Percentiles rank a stretch among this genome's conserved stretches.
Conservation (phyloP, 2,797 vertebrate genomes). For the Phataginus tricuspis region DNA sequence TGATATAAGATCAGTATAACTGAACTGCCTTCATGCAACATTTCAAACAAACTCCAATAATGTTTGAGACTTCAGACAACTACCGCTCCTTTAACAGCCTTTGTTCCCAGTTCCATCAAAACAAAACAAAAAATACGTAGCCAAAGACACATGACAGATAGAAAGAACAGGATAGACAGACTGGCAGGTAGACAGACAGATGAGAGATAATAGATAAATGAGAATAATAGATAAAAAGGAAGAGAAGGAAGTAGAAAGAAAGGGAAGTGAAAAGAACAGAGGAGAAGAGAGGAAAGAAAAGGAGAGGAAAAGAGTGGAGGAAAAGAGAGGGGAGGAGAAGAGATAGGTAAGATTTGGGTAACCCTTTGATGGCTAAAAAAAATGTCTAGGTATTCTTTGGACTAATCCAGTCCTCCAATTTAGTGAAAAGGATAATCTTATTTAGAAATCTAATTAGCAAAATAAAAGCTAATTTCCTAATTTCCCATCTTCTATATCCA, state of each 20-base stretch:
- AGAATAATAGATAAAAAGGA: neutral
- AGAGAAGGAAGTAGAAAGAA: neutral
- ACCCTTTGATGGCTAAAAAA: neutral
- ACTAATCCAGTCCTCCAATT: neutral
- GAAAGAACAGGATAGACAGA: neutral
- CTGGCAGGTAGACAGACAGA: neutral
- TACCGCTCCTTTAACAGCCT: neutral
- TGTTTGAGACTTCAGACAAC: neutral
- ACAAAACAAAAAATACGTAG: neutral
- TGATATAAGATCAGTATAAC: neutral
- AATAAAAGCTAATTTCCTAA: conserved; percentile 51
- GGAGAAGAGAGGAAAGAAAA: neutral
- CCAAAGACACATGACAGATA: neutral
- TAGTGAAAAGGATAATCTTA: conserved; percentile 37
- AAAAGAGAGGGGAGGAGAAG: neutral
- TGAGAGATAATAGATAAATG: neutral
- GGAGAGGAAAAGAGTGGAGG: neutral
- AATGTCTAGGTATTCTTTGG: neutral
- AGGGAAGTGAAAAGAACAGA: neutral
- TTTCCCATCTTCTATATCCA: neutral
- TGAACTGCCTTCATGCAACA: neutral
- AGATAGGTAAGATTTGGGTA: neutral
- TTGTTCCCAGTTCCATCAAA: neutral
- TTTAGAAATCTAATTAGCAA: conserved; percentile 49
- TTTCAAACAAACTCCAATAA: neutral